Conservation (phyloP, 2,888 invertebrate species). For the Latrodectus elegans region DNA sequence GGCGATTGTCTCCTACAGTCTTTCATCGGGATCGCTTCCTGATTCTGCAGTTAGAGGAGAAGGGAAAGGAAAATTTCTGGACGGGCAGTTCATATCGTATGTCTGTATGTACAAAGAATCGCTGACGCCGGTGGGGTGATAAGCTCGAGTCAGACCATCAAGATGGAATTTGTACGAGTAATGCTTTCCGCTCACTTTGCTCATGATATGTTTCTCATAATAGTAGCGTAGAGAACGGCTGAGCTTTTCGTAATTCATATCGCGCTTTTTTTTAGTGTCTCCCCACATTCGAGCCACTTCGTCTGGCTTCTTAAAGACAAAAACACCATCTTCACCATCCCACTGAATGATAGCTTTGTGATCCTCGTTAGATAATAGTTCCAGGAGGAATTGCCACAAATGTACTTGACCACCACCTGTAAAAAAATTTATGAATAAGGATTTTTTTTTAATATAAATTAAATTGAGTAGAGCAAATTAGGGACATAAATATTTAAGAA, state of each 20-base stretch:
- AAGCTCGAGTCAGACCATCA: slow-evolving; percentile 69
- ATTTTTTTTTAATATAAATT: background rate
- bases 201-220: slow-evolving; percentile 99
- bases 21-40: too few relatives aligned
- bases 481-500: too few relatives aligned
- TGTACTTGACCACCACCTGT: slow-evolving; percentile 87
- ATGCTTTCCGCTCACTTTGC: slow-evolving; percentile 97
- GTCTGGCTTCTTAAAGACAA: slow-evolving; percentile 97
- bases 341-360: slow-evolving; percentile 92
- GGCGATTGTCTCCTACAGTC: too few relatives aligned
- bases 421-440: background rate
- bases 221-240: slow-evolving; percentile 98
- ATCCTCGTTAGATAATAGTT: slow-evolving; percentile 92
- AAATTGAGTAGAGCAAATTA: too few relatives aligned
- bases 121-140: slow-evolving; percentile 57
- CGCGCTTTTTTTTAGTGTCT: slow-evolving; percentile 99
- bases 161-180: slow-evolving; percentile 98
- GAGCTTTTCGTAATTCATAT: slow-evolving; percentile 99
- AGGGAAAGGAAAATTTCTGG: slow-evolving; percentile 2
- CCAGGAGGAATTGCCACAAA: slow-evolving; percentile 98
- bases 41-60: background rate
- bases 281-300: slow-evolving; percentile 99
- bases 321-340: slow-evolving; percentile 97
- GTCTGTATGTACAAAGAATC: slow-evolving; percentile 27
- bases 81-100: background rate